phyloP scores from a whole-genome alignment of 2,797 vertebrate species.

The Centropyge bicolor region DNA sequence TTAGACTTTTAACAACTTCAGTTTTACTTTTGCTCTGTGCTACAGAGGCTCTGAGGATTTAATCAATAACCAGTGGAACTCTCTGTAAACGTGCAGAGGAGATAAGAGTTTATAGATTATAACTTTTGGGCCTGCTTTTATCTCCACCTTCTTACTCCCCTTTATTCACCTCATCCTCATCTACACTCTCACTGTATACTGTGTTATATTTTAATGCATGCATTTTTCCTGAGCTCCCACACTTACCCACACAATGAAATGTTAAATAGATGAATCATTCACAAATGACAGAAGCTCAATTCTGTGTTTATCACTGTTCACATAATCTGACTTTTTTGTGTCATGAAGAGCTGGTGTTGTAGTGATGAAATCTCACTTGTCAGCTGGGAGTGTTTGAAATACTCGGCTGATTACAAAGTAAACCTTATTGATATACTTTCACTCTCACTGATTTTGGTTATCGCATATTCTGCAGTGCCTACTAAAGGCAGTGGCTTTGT shows the following conservation, averaged over 20 bases:
- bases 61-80: slow-evolving; percentile 19
- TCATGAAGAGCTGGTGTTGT: background rate
- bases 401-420: background rate
- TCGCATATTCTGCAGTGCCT: background rate
- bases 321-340: background rate
- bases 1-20: too few relatives aligned
- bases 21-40: background rate
- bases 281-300: background rate
- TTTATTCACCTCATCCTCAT: background rate
- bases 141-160: background rate
- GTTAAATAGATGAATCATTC: background rate
- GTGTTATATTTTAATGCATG: background rate
- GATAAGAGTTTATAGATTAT: slow-evolving; percentile 14
- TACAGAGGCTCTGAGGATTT: background rate
- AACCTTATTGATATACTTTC: too few relatives aligned
- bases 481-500: background rate
- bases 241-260: background rate
- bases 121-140: background rate
- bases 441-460: background rate
- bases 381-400: background rate
- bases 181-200: too few relatives aligned
- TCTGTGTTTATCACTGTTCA: background rate
- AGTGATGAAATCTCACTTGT: background rate
- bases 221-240: background rate
- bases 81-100: background rate